phyloP scores from a whole-genome alignment of 2,113 vertebrate species.

The Baryphthengus martii region DNA sequence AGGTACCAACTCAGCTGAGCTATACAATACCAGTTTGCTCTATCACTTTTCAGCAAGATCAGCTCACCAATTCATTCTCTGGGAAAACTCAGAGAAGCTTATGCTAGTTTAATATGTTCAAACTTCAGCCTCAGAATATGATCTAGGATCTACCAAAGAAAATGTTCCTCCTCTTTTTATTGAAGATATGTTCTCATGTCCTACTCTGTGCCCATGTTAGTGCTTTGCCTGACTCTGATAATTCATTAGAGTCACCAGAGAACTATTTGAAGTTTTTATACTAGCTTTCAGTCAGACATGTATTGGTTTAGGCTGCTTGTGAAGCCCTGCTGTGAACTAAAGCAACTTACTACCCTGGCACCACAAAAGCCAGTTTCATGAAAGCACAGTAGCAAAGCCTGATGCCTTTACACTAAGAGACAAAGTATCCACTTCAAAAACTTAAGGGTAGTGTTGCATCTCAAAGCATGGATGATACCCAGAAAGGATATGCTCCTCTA shows the following conservation, averaged over 20 bases:
- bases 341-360: not conserved
- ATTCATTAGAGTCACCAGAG: not conserved
- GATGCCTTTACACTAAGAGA: not conserved
- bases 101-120: not conserved
- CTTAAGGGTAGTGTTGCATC: not conserved
- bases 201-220: not conserved
- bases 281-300: not conserved
- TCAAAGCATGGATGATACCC: not conserved
- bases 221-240: not conserved
- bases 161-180: not conserved
- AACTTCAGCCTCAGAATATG: not conserved
- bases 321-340: not conserved
- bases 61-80: not conserved
- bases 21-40: not conserved
- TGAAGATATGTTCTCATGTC: not conserved
- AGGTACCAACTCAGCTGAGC: not conserved
- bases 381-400: not conserved
- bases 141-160: not conserved
- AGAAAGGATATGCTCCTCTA: not conserved
- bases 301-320: not conserved
- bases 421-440: not conserved
- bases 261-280: not conserved
- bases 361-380: not conserved
- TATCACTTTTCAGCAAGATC: not conserved
- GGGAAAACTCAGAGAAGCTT: not conserved